phyloP scores from a whole-genome alignment of 2,888 invertebrate genomes.

The Plemyria rubiginata region DNA sequence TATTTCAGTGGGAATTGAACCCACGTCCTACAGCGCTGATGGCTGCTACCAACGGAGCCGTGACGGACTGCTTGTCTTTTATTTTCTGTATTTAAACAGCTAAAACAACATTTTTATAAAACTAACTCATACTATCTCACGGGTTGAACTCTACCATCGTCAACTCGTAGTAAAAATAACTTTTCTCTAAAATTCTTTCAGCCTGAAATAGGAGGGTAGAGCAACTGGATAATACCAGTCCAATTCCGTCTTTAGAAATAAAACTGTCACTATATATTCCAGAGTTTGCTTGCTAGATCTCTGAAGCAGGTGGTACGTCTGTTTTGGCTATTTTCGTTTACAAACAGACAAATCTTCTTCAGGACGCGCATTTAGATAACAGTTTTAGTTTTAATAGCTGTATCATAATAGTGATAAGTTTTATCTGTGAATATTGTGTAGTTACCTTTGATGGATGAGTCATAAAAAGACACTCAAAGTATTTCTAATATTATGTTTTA shows the following conservation, averaged over 20 bases:
- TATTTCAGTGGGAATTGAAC: too few species aligned
- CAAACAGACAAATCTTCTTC: constrained; percentile 68
- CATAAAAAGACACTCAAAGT: constrained; percentile 4
- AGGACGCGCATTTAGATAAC: constrained; percentile 72
- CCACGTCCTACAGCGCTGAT: too few species aligned
- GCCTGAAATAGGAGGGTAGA: constrained; percentile 13
- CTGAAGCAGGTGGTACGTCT: constrained; percentile 40
- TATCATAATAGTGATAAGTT: constrained; percentile 37
- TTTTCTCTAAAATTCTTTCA: constrained; percentile 10
- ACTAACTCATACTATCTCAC: too few species aligned
- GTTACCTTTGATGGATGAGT: constrained; percentile 15
- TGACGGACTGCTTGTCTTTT: too few species aligned
- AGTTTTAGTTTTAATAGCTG: constrained; percentile 49
- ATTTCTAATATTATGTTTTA: not conserved
- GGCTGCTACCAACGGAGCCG: too few species aligned
- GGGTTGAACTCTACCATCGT: not conserved
- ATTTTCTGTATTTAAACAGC: not conserved
- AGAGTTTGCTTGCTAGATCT: constrained; percentile 47
- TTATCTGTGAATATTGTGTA: constrained; percentile 26
- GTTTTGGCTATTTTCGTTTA: constrained; percentile 61
- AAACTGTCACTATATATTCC: constrained; percentile 66
- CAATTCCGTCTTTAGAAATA: constrained; percentile 54
- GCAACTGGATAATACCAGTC: constrained; percentile 41
- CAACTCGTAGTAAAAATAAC: constrained; percentile 23
- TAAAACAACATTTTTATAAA: not conserved